Base-by-base conservation (phyloP, 1,140 invertebrate species). In the Cecropterus lyciades region DNA sequence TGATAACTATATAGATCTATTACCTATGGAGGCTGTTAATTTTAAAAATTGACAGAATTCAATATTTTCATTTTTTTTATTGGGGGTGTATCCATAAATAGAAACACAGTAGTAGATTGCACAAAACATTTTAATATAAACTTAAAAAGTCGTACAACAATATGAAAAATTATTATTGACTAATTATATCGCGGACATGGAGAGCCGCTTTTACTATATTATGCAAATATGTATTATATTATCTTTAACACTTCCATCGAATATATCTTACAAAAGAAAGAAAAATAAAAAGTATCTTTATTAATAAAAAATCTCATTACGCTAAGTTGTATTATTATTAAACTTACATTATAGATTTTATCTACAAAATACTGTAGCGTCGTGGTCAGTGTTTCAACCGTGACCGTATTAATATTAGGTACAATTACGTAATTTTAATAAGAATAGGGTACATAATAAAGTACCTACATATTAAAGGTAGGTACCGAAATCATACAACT, bases 51-150 rank as follows among this genome's bases (percentile, higher is more conserved):
- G n/a, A n/a, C n/a, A n/a, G n/a, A n/a, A n/a, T n/a, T n/a, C n/a
- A n/a, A n/a, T n/a, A n/a, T n/a, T n/a, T n/a, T 24, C 1, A 24
- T 24, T 24, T 5, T 24, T 5, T 24, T 3, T 1, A 3, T 24
- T 24, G 1, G 20, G 20, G 20, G 5, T 24, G 20, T 24, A 24
- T 24, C 5, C 20, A 40, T 15, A 60, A 78, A 76, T 71, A 62
- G 60, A 82, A 65, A 85, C 70, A 70, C 70, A 72, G 27, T 42
- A 53, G 63, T 88, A 92, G 89, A 92, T 92, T 95, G 94, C 94
- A 95, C 94, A 95, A 95, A 94, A 95, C 93, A 94, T 95, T 95
- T 95, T 95, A 95, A 95, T 95, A 95, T 95, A 95, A 95, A 95
- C 95, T 95, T 95, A 95, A 95, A 95, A 95, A 95, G 95, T 93